These are phyloP conservation scores for Coptodon bakossiorum DNA, from an alignment of 2,113 vertebrate genomes.

Conservation along the genomic window DNA sequence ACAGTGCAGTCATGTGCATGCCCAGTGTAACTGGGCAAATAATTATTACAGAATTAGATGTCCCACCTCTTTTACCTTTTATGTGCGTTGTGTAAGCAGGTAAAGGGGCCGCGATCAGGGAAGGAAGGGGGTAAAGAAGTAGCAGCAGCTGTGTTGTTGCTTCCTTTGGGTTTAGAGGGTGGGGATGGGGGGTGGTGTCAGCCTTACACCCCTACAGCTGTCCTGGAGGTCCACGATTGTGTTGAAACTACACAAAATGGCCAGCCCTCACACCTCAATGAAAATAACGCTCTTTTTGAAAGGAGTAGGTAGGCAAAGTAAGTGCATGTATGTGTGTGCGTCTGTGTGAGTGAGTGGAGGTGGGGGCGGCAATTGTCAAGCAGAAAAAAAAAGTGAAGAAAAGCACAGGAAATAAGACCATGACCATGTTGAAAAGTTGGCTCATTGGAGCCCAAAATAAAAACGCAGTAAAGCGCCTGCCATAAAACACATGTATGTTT, in stretches of 20 bases:
- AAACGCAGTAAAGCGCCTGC: conserved; percentile 49
- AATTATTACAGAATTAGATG: conserved; percentile 24
- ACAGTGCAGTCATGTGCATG: background rate
- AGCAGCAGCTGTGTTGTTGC: conserved; percentile 45
- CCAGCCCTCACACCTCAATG: background rate
- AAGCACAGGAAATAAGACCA: conserved; percentile 56
- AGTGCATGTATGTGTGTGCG: background rate
- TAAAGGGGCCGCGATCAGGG: conserved; percentile 10
- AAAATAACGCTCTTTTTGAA: conserved; percentile 43
- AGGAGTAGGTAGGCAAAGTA: background rate
- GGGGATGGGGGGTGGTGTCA: background rate
- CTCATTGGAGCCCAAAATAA: conserved; percentile 54
- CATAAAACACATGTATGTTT: conserved; percentile 68
- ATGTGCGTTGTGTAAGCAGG: conserved; percentile 28
- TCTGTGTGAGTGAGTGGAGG: background rate
- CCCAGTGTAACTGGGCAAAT: background rate
- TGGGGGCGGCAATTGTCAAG: background rate
- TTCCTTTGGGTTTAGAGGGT: conserved; percentile 1
- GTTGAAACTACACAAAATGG: conserved; percentile 39
- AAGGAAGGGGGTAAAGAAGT: background rate
- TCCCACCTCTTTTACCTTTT: conserved; percentile 47
- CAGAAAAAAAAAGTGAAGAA: conserved; percentile 28
- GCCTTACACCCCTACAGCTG: conserved; percentile 23
- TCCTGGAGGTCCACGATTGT: conserved; percentile 19
- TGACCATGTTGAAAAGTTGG: conserved; percentile 60